Conservation (phyloP, 2,888 invertebrate genomes). For the Calliphora vomitoria region DNA sequence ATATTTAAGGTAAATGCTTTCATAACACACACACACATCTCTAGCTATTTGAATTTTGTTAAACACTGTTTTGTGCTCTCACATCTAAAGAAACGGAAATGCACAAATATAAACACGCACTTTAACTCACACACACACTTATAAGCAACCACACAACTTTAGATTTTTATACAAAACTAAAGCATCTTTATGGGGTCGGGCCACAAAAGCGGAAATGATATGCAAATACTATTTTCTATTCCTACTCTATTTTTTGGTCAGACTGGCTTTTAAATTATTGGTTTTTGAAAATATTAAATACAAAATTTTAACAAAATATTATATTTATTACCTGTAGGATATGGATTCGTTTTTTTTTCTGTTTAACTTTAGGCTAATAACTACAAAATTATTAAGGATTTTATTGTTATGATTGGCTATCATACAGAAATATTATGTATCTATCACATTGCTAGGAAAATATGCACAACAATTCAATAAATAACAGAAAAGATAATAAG, state of each 20-base stretch:
- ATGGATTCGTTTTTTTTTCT: not conserved
- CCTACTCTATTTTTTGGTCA: not conserved
- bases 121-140: conserved; percentile 18
- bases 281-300: not conserved
- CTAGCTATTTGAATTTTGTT: conserved; percentile 38
- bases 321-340: conserved; percentile 21
- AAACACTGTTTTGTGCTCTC: conserved; percentile 26
- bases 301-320: not conserved
- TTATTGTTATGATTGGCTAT: not conserved
- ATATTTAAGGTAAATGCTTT: conserved; percentile 53
- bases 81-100: conserved; percentile 60
- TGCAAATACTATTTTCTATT: conserved; percentile 30
- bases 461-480: not conserved
- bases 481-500: not conserved
- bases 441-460: not conserved
- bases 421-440: not conserved
- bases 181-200: conserved; percentile 37
- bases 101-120: conserved; percentile 38
- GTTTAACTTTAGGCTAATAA: not conserved
- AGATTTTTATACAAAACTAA: not conserved
- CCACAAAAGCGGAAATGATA: conserved; percentile 65
- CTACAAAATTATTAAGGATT: conserved; percentile 2
- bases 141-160: conserved; percentile 4
- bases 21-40: not conserved
- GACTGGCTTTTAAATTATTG: not conserved